Percentiles rank a stretch among this genome's conserved stretches.
These are phyloP conservation scores for Yponomeuta sedellus DNA, from an alignment of 2,888 invertebrate species.

Conservation along the genomic window DNA sequence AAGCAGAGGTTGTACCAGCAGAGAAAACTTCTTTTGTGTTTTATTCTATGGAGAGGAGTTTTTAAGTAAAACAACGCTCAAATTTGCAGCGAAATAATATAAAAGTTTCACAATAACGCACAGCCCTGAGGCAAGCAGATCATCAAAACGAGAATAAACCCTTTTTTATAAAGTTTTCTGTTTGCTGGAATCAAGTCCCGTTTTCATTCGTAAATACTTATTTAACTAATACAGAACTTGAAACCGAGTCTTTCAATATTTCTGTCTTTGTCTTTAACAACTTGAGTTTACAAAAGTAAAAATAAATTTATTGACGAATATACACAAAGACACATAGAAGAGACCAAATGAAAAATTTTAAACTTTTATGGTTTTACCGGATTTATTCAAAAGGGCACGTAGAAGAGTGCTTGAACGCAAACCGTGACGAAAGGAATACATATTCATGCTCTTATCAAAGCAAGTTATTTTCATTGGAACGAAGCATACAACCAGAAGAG, in stretches of 20 bases:
- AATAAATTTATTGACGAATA: too few species aligned
- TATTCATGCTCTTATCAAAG: too few species aligned
- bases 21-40: constrained; percentile 68
- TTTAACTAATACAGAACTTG: not conserved
- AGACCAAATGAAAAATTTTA: too few species aligned
- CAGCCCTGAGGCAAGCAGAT: constrained; percentile 61
- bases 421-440: too few species aligned
- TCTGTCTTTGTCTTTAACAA: not conserved
- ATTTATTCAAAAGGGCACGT: too few species aligned
- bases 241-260: not conserved
- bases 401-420: too few species aligned
- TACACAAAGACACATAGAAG: too few species aligned
- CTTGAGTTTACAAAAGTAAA: not conserved
- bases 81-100: constrained; percentile 64
- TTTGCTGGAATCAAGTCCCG: constrained; percentile 32
- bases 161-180: constrained; percentile 48
- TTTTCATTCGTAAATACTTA: not conserved
- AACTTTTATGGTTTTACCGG: too few species aligned
- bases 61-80: constrained; percentile 70
- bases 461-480: too few species aligned
- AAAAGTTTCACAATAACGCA: constrained; percentile 71
- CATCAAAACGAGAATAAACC: constrained; percentile 56
- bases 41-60: constrained; percentile 65
- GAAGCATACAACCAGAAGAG: too few species aligned
- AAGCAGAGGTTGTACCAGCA: constrained; percentile 58